A percentile compares a stretch with the other conserved stretches of the same genome.
Conservation (phyloP, 37 sponge, comb jelly and placozoan species). For the Geodia barretti region DNA sequence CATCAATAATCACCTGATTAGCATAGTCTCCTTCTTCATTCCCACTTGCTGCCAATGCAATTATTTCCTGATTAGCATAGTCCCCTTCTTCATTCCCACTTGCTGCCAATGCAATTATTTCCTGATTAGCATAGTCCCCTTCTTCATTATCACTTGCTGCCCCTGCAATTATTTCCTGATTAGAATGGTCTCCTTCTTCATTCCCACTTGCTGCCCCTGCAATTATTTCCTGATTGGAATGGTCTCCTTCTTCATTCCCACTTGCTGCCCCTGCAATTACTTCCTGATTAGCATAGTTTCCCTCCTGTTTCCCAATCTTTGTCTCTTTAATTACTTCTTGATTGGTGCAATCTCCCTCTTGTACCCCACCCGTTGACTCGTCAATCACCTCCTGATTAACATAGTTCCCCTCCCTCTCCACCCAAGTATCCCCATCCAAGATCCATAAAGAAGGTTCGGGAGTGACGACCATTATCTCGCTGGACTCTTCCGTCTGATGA, state of each 20-base stretch:
- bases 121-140: conserved; percentile 19
- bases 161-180: not conserved
- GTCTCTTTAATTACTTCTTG: not conserved
- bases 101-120: not conserved
- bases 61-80: conserved; percentile 12
- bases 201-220: not conserved
- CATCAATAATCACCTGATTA: conserved; percentile 7
- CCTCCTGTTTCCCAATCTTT: not conserved
- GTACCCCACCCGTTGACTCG: too few species aligned
- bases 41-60: too few species aligned
- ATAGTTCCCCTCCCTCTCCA: too few species aligned
- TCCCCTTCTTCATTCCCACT: not conserved
- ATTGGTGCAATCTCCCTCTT: too few species aligned
- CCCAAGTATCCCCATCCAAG: too few species aligned
- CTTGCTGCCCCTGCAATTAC: not conserved
- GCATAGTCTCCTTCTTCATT: conserved; percentile 8
- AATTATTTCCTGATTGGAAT: not conserved
- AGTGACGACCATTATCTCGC: not conserved
- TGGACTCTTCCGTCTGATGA: not conserved
- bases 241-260: too few species aligned
- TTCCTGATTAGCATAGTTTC: not conserved
- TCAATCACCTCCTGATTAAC: not conserved
- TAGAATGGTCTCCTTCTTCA: conserved; percentile 4
- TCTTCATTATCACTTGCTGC: not conserved
- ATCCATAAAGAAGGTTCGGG: not conserved